Base-by-base conservation (phyloP, 2,888 invertebrate species). In the Copidosoma aretas region DNA sequence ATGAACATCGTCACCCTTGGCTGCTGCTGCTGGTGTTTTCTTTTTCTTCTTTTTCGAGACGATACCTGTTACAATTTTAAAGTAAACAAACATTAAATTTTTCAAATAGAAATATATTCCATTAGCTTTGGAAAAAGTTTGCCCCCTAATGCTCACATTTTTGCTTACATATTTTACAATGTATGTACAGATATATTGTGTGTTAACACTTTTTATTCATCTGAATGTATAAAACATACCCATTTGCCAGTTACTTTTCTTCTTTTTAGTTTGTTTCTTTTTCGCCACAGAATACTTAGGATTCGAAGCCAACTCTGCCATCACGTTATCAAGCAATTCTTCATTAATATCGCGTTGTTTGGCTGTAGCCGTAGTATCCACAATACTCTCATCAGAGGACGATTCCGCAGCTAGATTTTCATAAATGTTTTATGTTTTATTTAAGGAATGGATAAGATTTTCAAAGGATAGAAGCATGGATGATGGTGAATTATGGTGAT, bases 211-310 rank as follows among this genome's bases (percentile, higher is more conserved):
- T 15, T 46, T 12, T 1, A 46, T 46, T 15, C 17, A 46, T n/a
- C 49, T 5, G 10, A 49, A n/a, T 5, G 49, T 49, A n/a, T 49
- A 14, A n/a, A 24, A 54, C 52, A 66, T 76, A n/a, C 78, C 82
- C 76, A 80, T 75, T 59, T 77, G 77, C 81, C 80, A 81, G 22
- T 67, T 78, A 4, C 64, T 72, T 22, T 75, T 77, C 43, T 82
- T 82, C 67, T 81, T 83, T 61, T 81, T 84, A 3, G 74, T 76
- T 4, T 73, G 61, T 15, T 72, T 71, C 5, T 73, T 72, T 17
- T 71, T 66, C 5, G 68, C 68, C 51, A 52, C 57, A 5, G 61
- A 56, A 24, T 62, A 64, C 24, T 71, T 71, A 19, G 68, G 68
- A 64, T 71, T 66, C 14, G 51, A 57, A 1, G 70, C 53, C 19